Base-by-base conservation (phyloP, 2,888 invertebrate genomes). In the Arenicola marina region DNA sequence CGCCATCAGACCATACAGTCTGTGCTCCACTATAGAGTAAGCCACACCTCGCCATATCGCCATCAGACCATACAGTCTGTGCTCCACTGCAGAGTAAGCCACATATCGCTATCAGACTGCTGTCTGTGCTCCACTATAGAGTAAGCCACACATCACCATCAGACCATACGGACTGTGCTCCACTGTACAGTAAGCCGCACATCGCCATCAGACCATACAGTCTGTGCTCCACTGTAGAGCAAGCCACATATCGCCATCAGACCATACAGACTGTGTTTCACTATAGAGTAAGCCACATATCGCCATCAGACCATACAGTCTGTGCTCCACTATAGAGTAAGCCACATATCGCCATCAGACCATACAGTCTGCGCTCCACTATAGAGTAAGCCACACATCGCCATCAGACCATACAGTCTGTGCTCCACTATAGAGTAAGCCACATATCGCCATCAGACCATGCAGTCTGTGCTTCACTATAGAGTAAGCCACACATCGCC, bases 1-100 rank as follows among this genome's bases (percentile, higher is more conserved):
- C 11, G 61, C 59, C 45, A 38, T 65, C n/a, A 21, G 62, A 32
- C 68, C 68, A 2, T 61, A 66, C 29, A 56, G 61, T 15, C 58
- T 68, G 33, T 32, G 65, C 53, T 61, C 60, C 34, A 56, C 63
- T 7, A 59, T 68, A 11, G 65, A 63, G 68, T 68, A 61, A 51
- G 63, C n/a, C n/a, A n/a, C n/a, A 3, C 44, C 32, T 15, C n/a
- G 46, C 15, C 59, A 55, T 58, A 33, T 62, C 11, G 61, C 59
- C 45, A 38, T 65, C n/a, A 21, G 62, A 32, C 68, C 68, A 2
- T 61, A 66, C 29, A 56, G 61, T 15, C 58, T 68, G 33, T 32
- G 65, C 53, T 61, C 60, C 34, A 56, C 63, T 7, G 57, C 66
- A 11, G 65, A 63, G 68, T 68, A 61, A 51, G 63, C n/a, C 38